Conservation (phyloP, 2,888 invertebrate species). For the Apamea epomidion region DNA sequence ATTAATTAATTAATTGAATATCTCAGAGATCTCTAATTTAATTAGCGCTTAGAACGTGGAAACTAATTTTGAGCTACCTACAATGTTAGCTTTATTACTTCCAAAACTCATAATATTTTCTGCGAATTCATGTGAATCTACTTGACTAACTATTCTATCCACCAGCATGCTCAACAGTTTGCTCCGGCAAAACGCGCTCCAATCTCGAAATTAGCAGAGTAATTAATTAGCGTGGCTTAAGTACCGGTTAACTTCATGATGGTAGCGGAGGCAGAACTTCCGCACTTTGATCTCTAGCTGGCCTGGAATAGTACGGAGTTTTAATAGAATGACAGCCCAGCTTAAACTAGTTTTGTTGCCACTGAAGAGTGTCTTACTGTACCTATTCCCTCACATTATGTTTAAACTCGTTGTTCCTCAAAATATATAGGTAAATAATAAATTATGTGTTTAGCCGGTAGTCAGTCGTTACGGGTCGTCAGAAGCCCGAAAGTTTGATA, state of each 20-base stretch:
- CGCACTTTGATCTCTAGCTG: neutral
- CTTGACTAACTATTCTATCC: neutral
- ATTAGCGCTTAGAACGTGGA: neutral
- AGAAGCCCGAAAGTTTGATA: too few relatives aligned
- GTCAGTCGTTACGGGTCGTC: too few relatives aligned
- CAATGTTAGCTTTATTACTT: neutral
- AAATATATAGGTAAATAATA: neutral
- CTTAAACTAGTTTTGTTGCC: neutral
- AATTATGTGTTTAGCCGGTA: too few relatives aligned
- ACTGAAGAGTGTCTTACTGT: neutral
- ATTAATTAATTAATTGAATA: neutral
- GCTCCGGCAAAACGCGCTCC: slow-evolving; percentile 8
- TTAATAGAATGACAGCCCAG: neutral
- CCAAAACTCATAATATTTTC: neutral
- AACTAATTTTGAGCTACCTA: neutral
- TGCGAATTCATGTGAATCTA: neutral
- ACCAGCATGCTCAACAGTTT: neutral
- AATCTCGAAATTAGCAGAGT: slow-evolving; percentile 4
- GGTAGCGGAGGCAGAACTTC: neutral
- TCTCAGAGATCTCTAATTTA: neutral
- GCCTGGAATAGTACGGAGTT: neutral
- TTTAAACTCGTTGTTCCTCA: neutral
- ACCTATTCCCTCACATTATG: neutral
- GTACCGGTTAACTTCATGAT: neutral
- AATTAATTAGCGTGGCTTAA: slow-evolving; percentile 6